Evolutionary conservation across 1,140 invertebrate genomes (phyloP), one percentile per base, ranked within the genome.

Genomic region (Ceratina australensis): DNA sequence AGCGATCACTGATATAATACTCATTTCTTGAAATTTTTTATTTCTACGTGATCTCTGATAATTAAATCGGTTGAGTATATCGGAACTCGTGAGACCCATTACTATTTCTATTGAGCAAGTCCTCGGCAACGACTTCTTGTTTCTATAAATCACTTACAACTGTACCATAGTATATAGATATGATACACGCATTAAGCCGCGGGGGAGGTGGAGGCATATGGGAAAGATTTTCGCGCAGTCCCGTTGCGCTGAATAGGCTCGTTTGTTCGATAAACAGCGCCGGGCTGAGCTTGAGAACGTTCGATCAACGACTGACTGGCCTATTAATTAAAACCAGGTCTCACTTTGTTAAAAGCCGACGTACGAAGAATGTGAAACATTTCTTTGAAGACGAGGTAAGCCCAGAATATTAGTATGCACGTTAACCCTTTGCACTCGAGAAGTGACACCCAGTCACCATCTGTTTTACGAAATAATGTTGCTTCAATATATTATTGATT

Each of bases 321-420:
- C 82, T 84, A 84, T 84, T 84, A 84, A 84, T 84, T 84, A 84
- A 84, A 84, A 78, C 78, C 69, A 78, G 57, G 78, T 83, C 74
- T 84, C 82, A 84, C 78, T 84, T 84, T 73, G 82, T 84, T 84
- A 84, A 79, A 72, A 74, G 73, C 73, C 28, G 5, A 33, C 28
- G 28, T 10, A 42, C 33, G 33, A 10, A 8, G 33, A 5, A 7
- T 42, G 33, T 0, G 10, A 42, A 42, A 42, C 10, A 42, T 42
- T 42, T 42, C 33, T 0, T 42, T 42, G 33, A 42, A 42, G 33
- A 42, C 10, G 5, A 3, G 3, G 5, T 7, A 42, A 42, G 33
- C 33, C n/a, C n/a, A n/a, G n/a, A n/a, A n/a, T n/a, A n/a, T n/a
- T n/a, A n/a, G n/a, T n/a, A n/a, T n/a, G n/a, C n/a, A n/a, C n/a